These are phyloP conservation scores for Enteromius treurensis DNA, from an alignment of 2,797 vertebrate species.

Conservation along the genomic window DNA sequence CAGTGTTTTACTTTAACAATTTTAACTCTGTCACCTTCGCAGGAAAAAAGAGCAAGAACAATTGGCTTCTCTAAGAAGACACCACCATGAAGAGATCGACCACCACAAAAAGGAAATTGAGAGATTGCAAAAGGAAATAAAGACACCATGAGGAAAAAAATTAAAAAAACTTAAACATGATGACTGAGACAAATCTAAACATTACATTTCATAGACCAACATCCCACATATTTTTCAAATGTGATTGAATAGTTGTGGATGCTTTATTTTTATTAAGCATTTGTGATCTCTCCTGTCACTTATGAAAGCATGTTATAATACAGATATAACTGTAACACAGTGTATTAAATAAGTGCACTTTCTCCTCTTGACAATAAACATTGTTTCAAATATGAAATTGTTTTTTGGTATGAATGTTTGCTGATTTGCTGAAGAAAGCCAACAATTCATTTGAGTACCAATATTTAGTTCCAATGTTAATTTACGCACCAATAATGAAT, in stretches of 20 bases:
- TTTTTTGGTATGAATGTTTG: background rate
- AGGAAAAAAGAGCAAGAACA: slow-evolving; percentile 88
- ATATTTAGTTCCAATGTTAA: no score
- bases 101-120: slow-evolving; percentile 90
- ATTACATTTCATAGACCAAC: background rate
- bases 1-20: background rate
- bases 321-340: background rate
- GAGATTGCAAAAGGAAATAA: slow-evolving; percentile 87
- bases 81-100: slow-evolving; percentile 87
- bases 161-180: slow-evolving; percentile 81
- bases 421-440: background rate
- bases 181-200: slow-evolving; percentile 65
- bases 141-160: slow-evolving; percentile 87
- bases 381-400: background rate
- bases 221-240: background rate
- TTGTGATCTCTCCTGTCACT: background rate
- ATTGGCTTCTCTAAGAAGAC: slow-evolving; percentile 79
- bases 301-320: background rate
- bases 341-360: background rate
- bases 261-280: background rate
- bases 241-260: background rate
- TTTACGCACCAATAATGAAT: background rate
- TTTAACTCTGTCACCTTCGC: slow-evolving; percentile 45
- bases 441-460: background rate
- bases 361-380: slow-evolving; percentile 20